Conservation (phyloP, 2,113 vertebrate genomes). For the Pterocles gutturalis region DNA sequence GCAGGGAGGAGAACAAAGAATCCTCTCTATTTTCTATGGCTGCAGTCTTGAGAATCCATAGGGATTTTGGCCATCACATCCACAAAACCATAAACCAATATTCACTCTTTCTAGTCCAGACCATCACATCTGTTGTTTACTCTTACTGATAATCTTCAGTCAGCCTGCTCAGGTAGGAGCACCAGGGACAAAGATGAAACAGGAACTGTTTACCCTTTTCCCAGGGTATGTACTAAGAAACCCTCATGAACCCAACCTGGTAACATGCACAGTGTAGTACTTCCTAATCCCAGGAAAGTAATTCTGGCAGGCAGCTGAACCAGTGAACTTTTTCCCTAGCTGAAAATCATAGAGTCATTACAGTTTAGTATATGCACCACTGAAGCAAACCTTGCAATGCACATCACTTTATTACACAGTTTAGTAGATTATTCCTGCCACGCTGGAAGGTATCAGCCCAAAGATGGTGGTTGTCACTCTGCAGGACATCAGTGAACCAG, state of each 20-base stretch:
- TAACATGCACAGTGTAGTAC: background rate
- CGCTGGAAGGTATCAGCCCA: background rate
- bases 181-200: background rate
- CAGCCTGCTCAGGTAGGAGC: background rate
- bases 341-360: background rate
- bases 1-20: background rate
- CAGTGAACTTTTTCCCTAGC: background rate
- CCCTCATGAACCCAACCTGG: background rate
- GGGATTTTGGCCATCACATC: background rate
- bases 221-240: background rate
- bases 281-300: background rate
- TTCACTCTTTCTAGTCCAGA: background rate
- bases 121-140: background rate
- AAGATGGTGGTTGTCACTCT: background rate
- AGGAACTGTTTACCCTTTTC: background rate
- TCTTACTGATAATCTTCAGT: background rate
- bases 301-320: background rate
- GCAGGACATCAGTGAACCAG: background rate
- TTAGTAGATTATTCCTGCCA: background rate
- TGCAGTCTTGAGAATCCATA: background rate
- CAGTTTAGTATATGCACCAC: background rate
- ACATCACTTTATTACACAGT: background rate
- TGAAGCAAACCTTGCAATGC: background rate
- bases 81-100: background rate
- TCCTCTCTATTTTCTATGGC: background rate